Evolutionary conservation across 2,113 vertebrate genomes (phyloP), one percentile per base, ranked within the genome.

Genomic region (Cacatua alba): DNA sequence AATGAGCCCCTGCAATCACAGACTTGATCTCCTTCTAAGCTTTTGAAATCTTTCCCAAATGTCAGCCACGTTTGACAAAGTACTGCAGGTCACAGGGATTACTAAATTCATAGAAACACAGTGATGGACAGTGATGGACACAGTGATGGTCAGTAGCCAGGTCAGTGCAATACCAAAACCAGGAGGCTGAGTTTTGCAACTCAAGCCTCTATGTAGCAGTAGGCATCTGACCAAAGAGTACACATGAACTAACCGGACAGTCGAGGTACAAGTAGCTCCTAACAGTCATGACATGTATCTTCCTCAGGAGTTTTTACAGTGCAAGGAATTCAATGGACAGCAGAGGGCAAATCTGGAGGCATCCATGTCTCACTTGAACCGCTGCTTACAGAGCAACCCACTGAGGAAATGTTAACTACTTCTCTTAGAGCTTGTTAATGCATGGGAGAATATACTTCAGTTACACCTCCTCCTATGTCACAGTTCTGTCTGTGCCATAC

Each of bases 41-140:
- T 94, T 92, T 55, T 41, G 81, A 92, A 82, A 85, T 48, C 62
- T 82, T 91, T 94, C 84, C 70, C 86, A 89, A 88, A 97, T 21
- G 78, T 91, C 91, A 89, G 16, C 81, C 74, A 44, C 62, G 33
- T 85, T 89, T 89, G 86, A 92, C 44, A 57, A 60, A 92, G 72
- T 52, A 85, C 63, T 71, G 41, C 44, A 33, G 49, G 52, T 94
- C 81, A 48, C 83, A 91, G 53, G 86, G 89, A 95, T 84, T 92
- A 86, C 74, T 28, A 57, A 44, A 31, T 91, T 94, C 74, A 48
- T 57, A 71, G 89, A 95, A 91, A 71, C 28, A 43, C 35, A 76
- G 20, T 20, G 80, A 71, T 75, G 72, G 91, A 60, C 91, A 39
- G 11, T 39, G 41, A 41, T 41, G 41, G 41, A 41, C 41, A 41